Conservation (phyloP, 2,797 vertebrate species). For the Rhabdomys pumilio region DNA sequence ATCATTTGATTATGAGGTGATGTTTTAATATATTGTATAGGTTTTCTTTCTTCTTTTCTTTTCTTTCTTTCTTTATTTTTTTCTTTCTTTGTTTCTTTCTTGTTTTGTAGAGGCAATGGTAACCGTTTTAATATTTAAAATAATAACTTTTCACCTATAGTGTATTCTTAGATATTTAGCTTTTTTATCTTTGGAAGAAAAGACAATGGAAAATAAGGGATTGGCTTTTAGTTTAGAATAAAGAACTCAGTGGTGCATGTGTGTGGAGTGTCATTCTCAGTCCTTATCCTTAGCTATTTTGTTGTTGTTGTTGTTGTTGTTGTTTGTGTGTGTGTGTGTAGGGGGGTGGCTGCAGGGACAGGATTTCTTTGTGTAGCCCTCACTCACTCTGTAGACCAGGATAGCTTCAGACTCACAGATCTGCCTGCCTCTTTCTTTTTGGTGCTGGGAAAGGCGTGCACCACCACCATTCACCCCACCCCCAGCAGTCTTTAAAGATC, state of each 20-base stretch:
- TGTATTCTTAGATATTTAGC: constrained; percentile 51
- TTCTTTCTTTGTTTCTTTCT: not conserved
- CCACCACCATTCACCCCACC: not conserved
- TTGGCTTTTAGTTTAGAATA: constrained; percentile 62
- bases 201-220: not conserved
- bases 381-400: not conserved
- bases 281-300: not conserved
- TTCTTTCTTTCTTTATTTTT: too few species aligned
- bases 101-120: constrained; percentile 9
- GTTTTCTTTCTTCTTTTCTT: not conserved
- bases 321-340: not conserved
- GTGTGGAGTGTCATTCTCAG: not conserved
- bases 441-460: not conserved
- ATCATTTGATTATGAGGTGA: constrained; percentile 5
- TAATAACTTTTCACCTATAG: constrained; percentile 15
- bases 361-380: not conserved
- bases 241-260: not conserved
- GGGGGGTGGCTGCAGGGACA: not conserved
- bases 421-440: not conserved
- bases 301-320: not conserved
- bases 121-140: constrained; percentile 24
- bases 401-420: not conserved
- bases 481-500: constrained; percentile 32
- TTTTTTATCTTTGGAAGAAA: constrained; percentile 66
- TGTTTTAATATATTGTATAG: constrained; percentile 38